phyloP scores from a whole-genome alignment of 35 echinoderm and acorn worm species.

The Heliocidaris erythrogramma region DNA sequence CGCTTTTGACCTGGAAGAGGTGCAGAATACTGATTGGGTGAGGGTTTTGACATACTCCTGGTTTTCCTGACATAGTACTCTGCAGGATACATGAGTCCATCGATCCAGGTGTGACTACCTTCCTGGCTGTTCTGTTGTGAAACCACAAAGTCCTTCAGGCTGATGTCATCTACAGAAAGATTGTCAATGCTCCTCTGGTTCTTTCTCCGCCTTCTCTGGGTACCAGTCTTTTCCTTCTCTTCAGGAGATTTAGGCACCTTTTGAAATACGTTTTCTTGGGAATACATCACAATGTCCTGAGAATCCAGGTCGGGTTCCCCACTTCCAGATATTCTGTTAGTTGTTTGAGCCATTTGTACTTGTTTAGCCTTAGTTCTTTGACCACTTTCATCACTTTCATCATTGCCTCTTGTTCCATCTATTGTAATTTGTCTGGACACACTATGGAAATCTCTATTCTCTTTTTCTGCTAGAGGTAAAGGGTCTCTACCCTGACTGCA shows the following conservation, averaged over 20 bases:
- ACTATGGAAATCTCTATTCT: not conserved
- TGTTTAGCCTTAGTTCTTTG: not conserved
- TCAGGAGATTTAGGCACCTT: not conserved
- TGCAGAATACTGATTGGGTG: conserved; percentile 2
- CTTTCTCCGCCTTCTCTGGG: conserved; percentile 10
- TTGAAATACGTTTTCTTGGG: not conserved
- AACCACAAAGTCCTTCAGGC: conserved; percentile 62
- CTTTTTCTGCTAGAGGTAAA: not conserved
- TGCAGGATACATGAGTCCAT: conserved; percentile 74
- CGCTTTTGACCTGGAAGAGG: not conserved
- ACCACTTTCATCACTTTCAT: not conserved
- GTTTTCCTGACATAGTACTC: conserved; percentile 87
- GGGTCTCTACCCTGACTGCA: not conserved
- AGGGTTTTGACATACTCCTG: conserved; percentile 64
- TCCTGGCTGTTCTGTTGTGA: conserved; percentile 53
- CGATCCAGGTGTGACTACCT: conserved; percentile 70
- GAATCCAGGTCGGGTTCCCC: not conserved
- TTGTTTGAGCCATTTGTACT: not conserved
- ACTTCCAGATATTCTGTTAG: not conserved
- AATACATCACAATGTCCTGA: not conserved
- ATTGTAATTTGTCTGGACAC: not conserved
- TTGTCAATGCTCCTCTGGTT: conserved; percentile 48
- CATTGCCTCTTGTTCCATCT: not conserved
- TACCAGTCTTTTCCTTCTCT: conserved; percentile 24
- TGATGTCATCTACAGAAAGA: conserved; percentile 57